phyloP scores from a whole-genome alignment of 2,113 vertebrate genomes.

The Protobothrops mucrosquamatus region DNA sequence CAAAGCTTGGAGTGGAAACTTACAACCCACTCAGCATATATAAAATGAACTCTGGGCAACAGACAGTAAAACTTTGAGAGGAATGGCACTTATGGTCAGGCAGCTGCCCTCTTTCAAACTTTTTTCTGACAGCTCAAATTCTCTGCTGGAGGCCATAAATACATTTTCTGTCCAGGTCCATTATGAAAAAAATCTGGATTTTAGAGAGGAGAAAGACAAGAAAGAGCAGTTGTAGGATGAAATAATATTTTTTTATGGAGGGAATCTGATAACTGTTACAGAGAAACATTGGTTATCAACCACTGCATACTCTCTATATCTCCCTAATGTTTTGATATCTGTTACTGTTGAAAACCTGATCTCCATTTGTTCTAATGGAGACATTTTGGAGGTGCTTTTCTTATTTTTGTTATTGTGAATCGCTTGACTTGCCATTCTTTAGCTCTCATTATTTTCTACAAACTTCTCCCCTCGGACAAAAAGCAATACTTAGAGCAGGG shows the following conservation, averaged over 20 bases:
- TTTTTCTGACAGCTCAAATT: slow-evolving; percentile 12
- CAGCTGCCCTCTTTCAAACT: slow-evolving; percentile 2
- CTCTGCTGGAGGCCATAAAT: background rate
- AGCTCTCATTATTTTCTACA: background rate
- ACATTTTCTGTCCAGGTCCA: background rate
- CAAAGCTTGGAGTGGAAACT: background rate
- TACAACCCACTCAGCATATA: background rate
- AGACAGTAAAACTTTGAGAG: background rate
- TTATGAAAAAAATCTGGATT: background rate
- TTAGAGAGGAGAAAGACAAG: background rate
- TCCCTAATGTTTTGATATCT: background rate
- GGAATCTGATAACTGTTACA: background rate
- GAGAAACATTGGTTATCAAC: background rate
- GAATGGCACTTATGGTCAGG: background rate
- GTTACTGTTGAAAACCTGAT: background rate
- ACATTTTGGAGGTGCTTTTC: background rate
- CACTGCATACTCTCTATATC: background rate
- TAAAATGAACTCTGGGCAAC: background rate
- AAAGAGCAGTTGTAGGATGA: background rate
- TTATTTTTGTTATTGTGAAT: background rate
- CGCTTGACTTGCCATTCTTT: background rate
- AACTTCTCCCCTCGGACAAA: background rate
- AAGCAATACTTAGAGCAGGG: background rate
- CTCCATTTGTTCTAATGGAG: background rate
- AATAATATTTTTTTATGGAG: background rate